A percentile compares a stretch with the other conserved stretches of the same genome.
Evolutionary conservation across 2,888 invertebrate species (phyloP).

Genomic region (Myathropa florea): DNA sequence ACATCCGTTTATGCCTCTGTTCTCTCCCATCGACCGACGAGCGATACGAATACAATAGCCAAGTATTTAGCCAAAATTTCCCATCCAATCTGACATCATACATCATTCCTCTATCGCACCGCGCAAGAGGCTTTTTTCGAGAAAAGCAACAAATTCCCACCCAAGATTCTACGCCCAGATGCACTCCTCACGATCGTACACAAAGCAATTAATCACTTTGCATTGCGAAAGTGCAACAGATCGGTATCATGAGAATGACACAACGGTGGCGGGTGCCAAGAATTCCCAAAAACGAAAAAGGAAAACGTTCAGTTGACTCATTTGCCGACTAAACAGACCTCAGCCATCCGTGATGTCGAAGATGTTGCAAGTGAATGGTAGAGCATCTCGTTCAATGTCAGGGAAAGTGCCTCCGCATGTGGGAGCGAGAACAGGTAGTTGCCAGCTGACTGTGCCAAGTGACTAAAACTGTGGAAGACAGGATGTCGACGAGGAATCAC

Average conservation of each 20-base stretch:
- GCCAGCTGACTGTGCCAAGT: not conserved
- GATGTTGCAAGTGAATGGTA: not conserved
- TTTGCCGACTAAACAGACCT: slow-evolving; percentile 38
- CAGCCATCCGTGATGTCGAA: not conserved
- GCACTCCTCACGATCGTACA: not conserved
- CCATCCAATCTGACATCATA: slow-evolving; percentile 42
- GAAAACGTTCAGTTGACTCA: slow-evolving; percentile 43
- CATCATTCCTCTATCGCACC: slow-evolving; percentile 7
- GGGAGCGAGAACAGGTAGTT: not conserved
- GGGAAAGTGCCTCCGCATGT: not conserved
- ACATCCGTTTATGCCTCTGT: too few relatives aligned
- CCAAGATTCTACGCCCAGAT: not conserved
- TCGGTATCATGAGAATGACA: slow-evolving; percentile 62
- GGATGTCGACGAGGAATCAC: too few relatives aligned
- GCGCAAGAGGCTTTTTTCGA: slow-evolving; percentile 19
- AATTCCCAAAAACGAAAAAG: slow-evolving; percentile 29
- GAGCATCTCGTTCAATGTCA: not conserved
- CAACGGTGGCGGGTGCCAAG: slow-evolving; percentile 46
- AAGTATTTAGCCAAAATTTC: slow-evolving; percentile 14
- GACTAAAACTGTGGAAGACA: too few relatives aligned
- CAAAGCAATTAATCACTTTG: slow-evolving; percentile 52
- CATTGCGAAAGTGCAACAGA: slow-evolving; percentile 64
- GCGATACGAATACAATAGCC: not conserved
- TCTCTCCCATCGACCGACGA: not conserved
- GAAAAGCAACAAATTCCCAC: slow-evolving; percentile 16